Percentiles rank a stretch among this genome's conserved stretches.
phyloP scores from a whole-genome alignment of 1,140 invertebrate genomes.

The Rhynchophorus ferrugineus region DNA sequence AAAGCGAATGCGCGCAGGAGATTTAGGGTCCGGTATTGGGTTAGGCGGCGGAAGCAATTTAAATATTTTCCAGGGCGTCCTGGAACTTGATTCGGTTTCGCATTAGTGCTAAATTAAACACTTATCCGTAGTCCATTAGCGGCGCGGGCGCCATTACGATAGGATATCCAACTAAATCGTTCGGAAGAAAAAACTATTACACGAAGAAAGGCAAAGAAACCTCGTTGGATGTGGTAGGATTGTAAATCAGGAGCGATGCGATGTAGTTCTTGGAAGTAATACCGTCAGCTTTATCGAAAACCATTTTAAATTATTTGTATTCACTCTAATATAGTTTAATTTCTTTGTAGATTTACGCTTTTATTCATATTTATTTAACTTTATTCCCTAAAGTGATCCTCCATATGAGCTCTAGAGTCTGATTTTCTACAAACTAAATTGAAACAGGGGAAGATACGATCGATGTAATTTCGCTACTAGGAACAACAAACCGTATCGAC shows the following conservation, averaged over 20 bases:
- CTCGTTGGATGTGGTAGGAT: slow-evolving; percentile 14
- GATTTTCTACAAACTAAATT: too few species aligned
- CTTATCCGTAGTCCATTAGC: slow-evolving; percentile 26
- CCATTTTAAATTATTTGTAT: too few species aligned
- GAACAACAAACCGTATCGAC: too few species aligned
- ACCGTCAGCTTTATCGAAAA: too few species aligned
- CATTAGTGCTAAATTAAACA: slow-evolving; percentile 24
- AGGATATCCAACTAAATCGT: slow-evolving; percentile 25
- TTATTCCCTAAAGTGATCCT: too few species aligned
- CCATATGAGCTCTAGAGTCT: too few species aligned
- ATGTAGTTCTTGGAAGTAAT: too few species aligned
- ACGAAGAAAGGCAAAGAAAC: slow-evolving; percentile 21
- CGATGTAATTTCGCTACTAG: too few species aligned
- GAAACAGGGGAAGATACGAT: too few species aligned
- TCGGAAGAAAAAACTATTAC: slow-evolving; percentile 26
- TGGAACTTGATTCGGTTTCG: slow-evolving; percentile 17
- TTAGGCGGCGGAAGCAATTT: slow-evolving; percentile 11
- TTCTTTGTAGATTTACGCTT: too few species aligned
- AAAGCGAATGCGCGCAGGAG: background rate
- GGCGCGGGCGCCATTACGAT: slow-evolving; percentile 20
- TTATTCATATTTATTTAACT: too few species aligned
- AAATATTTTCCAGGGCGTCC: slow-evolving; percentile 16
- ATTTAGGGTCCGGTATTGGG: background rate
- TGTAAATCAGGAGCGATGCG: slow-evolving; percentile 18
- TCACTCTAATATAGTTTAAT: too few species aligned